A percentile compares a stretch with the other conserved stretches of the same genome.
phyloP scores from a whole-genome alignment of 2,888 invertebrate genomes.

The Hirudinaria manillensis region DNA sequence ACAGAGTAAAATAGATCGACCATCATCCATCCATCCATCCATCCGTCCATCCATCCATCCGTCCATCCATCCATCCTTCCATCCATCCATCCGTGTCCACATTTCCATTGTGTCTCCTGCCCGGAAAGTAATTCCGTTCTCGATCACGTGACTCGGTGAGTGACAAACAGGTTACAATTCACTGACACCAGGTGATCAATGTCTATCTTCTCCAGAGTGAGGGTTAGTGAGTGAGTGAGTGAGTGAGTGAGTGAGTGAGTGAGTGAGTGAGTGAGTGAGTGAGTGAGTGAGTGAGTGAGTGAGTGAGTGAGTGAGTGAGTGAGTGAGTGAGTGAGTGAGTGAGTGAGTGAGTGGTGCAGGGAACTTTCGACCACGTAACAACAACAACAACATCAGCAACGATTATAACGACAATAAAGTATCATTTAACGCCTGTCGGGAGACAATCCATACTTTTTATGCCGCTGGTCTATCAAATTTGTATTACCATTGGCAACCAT shows the following conservation, averaged over 20 bases:
- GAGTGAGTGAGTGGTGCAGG: not conserved
- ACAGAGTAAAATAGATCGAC: too few relatives aligned
- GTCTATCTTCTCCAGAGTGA: not conserved
- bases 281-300: not conserved
- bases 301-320: not conserved
- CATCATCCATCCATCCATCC: too few relatives aligned
- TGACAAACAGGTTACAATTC: slow-evolving; percentile 7
- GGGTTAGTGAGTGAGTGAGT: not conserved
- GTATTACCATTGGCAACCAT: not conserved
- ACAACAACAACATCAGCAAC: not conserved
- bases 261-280: too few relatives aligned
- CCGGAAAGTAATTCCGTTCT: too few relatives aligned
- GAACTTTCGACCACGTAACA: not conserved
- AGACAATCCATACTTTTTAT: not conserved
- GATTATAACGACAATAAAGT: not conserved
- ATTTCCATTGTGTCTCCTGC: too few relatives aligned
- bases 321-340: slow-evolving; percentile 14
- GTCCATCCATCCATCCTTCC: not conserved
- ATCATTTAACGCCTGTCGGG: not conserved
- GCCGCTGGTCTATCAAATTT: too few relatives aligned
- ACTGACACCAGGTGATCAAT: too few relatives aligned
- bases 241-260: slow-evolving; percentile 7
- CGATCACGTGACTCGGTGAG: slow-evolving; percentile 16
- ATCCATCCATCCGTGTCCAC: not conserved
- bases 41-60: not conserved